Conservation (phyloP, 2,113 vertebrate genomes). For the Megaptera novaeangliae region DNA sequence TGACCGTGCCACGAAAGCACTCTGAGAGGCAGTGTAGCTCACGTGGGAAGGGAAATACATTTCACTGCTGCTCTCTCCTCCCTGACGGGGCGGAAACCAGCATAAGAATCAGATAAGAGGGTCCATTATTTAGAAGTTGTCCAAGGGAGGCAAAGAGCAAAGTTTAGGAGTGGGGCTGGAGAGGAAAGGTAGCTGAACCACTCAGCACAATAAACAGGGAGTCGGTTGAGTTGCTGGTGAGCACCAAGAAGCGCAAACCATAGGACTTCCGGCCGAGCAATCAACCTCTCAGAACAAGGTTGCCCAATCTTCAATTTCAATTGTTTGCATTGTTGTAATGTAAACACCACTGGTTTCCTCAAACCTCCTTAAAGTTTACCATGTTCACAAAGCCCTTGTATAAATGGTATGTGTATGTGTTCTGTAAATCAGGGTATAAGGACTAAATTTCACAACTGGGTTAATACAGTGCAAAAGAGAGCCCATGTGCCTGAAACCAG, state of each 20-base stretch:
- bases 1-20: neutral
- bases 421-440: neutral
- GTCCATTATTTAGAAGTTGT: neutral
- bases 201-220: neutral
- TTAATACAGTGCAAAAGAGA: neutral
- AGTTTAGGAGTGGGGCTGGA: neutral
- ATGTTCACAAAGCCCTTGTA: neutral
- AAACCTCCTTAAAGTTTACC: neutral
- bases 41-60: neutral
- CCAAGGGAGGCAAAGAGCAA: neutral
- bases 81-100: neutral
- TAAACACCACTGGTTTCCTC: neutral
- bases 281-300: neutral
- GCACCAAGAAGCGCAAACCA: neutral
- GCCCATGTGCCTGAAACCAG: neutral
- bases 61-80: neutral
- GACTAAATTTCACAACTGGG: neutral
- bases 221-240: neutral
- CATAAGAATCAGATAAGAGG: neutral
- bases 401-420: neutral
- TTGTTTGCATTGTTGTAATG: neutral
- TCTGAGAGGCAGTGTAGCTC: neutral
- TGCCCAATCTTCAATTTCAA: neutral
- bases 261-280: neutral
- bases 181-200: neutral